These are phyloP conservation scores for Ormyrus rosae DNA, from an alignment of 2,888 invertebrate genomes.

Conservation along the genomic window DNA sequence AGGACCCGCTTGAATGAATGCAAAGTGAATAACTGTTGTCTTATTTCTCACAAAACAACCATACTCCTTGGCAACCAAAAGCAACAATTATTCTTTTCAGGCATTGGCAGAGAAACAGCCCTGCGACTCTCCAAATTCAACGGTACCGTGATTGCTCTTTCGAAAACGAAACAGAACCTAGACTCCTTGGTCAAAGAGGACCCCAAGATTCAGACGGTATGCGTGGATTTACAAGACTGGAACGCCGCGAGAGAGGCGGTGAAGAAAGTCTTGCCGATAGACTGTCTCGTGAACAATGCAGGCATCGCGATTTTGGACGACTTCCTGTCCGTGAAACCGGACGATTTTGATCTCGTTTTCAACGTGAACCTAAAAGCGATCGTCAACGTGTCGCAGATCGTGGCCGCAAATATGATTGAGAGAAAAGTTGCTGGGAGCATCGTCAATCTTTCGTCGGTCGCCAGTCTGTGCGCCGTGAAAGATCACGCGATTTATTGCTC, in stretches of 20 bases:
- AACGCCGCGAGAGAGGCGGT: conserved; percentile 81
- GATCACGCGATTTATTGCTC: conserved; percentile 90
- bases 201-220: conserved; percentile 81
- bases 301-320: conserved; percentile 84
- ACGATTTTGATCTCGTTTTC: conserved; percentile 83
- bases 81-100: conserved; percentile 63
- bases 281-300: conserved; percentile 94
- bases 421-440: conserved; percentile 86
- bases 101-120: conserved; percentile 85
- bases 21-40: no score
- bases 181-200: conserved; percentile 80
- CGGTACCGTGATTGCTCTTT: conserved; percentile 87
- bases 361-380: conserved; percentile 90
- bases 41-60: no score
- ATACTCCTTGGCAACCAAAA: no score
- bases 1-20: no score
- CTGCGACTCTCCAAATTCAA: conserved; percentile 82
- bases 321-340: conserved; percentile 82
- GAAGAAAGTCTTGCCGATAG: conserved; percentile 81
- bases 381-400: conserved; percentile 90
- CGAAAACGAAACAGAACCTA: conserved; percentile 82
- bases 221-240: conserved; percentile 88
- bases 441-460: conserved; percentile 94
- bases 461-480: conserved; percentile 82
- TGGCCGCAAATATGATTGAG: conserved; percentile 85